Conservation (phyloP, 2,113 vertebrate species). For the Speoplatyrhinus poulsoni region DNA sequence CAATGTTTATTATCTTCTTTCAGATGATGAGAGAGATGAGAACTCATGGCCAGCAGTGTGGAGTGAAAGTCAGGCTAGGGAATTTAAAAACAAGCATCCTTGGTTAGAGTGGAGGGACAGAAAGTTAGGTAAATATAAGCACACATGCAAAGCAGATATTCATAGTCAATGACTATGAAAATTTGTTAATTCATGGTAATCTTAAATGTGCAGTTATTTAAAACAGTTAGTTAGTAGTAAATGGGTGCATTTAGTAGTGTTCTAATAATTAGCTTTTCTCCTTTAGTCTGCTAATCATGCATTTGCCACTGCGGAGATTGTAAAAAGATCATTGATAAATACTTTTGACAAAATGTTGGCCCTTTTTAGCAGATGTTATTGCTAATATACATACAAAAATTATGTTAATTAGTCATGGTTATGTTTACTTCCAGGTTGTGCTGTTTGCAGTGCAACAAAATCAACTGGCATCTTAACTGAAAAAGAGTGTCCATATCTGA, state of each 20-base stretch:
- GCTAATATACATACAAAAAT: neutral
- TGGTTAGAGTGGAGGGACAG: constrained; percentile 10
- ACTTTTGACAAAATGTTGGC: neutral
- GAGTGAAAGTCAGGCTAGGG: neutral
- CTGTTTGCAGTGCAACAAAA: constrained; percentile 9
- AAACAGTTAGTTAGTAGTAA: neutral
- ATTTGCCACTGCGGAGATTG: neutral
- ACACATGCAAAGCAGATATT: constrained; percentile 2
- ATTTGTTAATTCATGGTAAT: neutral
- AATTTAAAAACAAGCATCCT: neutral
- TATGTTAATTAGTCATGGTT: constrained; percentile 6
- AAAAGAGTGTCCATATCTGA: constrained; percentile 7
- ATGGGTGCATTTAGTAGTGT: too few species aligned
- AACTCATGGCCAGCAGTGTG: neutral
- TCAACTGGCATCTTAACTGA: constrained; percentile 2
- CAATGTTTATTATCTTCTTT: too few species aligned
- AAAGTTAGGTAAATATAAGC: constrained; percentile 12
- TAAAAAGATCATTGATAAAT: constrained; percentile 7
- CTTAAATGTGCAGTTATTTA: neutral
- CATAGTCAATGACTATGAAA: constrained; percentile 2
- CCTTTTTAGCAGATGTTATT: neutral
- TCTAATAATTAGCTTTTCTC: neutral
- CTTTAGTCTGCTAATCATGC: neutral
- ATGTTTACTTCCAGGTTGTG: constrained; percentile 21
- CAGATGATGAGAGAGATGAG: too few species aligned